Evolutionary conservation across 1,140 invertebrate species (phyloP).

Genomic region (Drosophila equinoxialis): DNA sequence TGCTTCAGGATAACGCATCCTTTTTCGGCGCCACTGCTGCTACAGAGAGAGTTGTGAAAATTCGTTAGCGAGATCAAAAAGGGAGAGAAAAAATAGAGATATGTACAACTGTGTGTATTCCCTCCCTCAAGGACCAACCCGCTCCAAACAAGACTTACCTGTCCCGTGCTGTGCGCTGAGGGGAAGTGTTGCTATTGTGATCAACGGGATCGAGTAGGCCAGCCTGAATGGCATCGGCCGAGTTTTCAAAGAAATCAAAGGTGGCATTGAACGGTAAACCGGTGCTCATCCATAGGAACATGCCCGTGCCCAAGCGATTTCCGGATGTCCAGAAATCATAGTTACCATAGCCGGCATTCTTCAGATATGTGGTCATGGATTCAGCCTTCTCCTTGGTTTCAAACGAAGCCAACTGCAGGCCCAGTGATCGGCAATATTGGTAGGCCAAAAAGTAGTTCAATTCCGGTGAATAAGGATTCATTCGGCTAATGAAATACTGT

Average conservation of each 20-base stretch:
- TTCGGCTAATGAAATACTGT: slow-evolving; percentile 93
- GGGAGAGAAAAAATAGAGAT: background rate
- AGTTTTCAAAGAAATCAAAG: slow-evolving; percentile 90
- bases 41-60: slow-evolving; percentile 48
- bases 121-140: background rate
- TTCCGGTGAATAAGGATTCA: slow-evolving; percentile 94
- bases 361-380: slow-evolving; percentile 91
- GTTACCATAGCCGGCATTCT: slow-evolving; percentile 91
- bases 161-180: slow-evolving; percentile 89
- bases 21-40: slow-evolving; percentile 87
- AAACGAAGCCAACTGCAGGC: slow-evolving; percentile 92
- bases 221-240: slow-evolving; percentile 84
- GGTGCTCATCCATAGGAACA: slow-evolving; percentile 95
- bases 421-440: slow-evolving; percentile 93
- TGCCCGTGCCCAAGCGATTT: slow-evolving; percentile 92
- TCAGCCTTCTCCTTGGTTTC: slow-evolving; percentile 94
- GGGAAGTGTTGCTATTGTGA: slow-evolving; percentile 87
- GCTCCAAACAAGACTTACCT: slow-evolving; percentile 84
- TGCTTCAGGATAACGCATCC: slow-evolving; percentile 90
- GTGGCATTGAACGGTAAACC: slow-evolving; percentile 93
- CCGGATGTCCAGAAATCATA: slow-evolving; percentile 95
- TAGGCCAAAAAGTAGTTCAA: slow-evolving; percentile 94
- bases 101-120: background rate
- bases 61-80: slow-evolving; percentile 1
- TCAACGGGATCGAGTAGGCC: slow-evolving; percentile 84